Base-by-base conservation (phyloP, 2,113 vertebrate species). In the Pithys albifrons region DNA sequence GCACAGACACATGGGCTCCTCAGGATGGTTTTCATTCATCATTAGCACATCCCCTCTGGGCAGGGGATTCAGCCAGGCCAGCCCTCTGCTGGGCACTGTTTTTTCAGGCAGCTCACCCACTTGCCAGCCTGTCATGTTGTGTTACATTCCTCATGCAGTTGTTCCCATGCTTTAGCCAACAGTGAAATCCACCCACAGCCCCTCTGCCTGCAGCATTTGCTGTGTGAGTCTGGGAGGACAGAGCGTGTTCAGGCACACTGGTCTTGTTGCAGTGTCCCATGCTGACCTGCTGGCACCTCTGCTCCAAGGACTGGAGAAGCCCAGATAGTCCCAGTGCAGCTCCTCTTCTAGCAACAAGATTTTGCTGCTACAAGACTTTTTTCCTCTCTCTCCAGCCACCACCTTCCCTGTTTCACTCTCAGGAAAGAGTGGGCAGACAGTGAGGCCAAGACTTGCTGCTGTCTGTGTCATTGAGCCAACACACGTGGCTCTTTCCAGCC, bases 111-210 rank as follows among this genome's bases (percentile, higher is more conserved):
- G 8, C 81, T 85, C 13, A 18, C 87, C 58, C 37, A 14, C 67
- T 76, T 1, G 0, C 49, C 3, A 4, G 62, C 64, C 31, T 80
- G 67, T 54, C 46, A 13, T 7, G 45, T 51, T 0, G 0, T 1
- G 4, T 87, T 65, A 19, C 58, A 54, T 94, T 95, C 75, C 51
- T 55, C 5, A 15, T 48, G 54, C 90, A 89, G 88, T 89, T 95
- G 93, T 75, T 90, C 31, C 88, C 0, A 0, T 64, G 92, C 61
- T 90, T 79, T 35, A 85, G 88, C 78, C 85, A 77, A 6, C 66
- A 66, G 67, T 73, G 82, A 87, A 67, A 85, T 65, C 70, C 75
- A 76, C 76, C 86, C 35, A 2, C 62, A 48, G 82, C 10, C 1
- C 22, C 48, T n/a, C 12, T 15, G n/a, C 70, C 81, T 1, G 2